phyloP scores from a whole-genome alignment of 2,888 invertebrate genomes.

The Chrysolina oricalcia region DNA sequence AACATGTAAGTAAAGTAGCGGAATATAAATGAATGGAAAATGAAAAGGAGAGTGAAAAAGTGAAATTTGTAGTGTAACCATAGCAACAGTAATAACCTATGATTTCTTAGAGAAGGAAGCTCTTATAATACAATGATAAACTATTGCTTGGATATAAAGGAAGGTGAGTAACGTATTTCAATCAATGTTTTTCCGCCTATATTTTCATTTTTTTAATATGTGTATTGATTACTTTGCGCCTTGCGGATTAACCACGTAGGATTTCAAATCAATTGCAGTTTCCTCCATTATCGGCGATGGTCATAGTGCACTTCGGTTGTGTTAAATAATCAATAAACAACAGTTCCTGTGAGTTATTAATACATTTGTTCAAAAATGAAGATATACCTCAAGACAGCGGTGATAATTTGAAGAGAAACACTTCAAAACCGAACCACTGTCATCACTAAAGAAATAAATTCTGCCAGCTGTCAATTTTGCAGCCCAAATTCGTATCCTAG shows the following conservation, averaged over 20 bases:
- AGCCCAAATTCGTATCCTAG: constrained; percentile 71
- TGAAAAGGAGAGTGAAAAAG: constrained; percentile 21
- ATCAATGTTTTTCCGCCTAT: constrained; percentile 21
- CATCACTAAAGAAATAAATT: constrained; percentile 41
- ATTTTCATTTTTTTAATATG: constrained; percentile 37
- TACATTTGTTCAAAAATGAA: constrained; percentile 56
- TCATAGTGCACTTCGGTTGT: constrained; percentile 47
- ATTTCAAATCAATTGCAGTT: constrained; percentile 53
- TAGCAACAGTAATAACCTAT: constrained; percentile 38
- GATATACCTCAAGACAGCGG: constrained; percentile 47
- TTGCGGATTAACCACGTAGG: constrained; percentile 47
- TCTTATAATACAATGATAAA: constrained; percentile 6
- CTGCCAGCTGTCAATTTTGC: constrained; percentile 69
- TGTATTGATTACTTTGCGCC: constrained; percentile 52
- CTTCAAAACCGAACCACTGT: constrained; percentile 27
- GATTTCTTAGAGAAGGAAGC: constrained; percentile 3
- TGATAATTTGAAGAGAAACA: constrained; percentile 44
- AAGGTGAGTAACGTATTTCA: constrained; percentile 27
- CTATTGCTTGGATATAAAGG: constrained; percentile 15
- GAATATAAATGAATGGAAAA: constrained; percentile 7
- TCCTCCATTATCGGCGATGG: constrained; percentile 55
- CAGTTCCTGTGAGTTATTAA: constrained; percentile 56
- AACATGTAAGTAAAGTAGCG: constrained; percentile 7
- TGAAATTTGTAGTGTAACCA: constrained; percentile 39
- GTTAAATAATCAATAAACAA: constrained; percentile 57